These are phyloP conservation scores for Rallus crepitans DNA, from an alignment of 2,797 vertebrate species.

Conservation along the genomic window DNA sequence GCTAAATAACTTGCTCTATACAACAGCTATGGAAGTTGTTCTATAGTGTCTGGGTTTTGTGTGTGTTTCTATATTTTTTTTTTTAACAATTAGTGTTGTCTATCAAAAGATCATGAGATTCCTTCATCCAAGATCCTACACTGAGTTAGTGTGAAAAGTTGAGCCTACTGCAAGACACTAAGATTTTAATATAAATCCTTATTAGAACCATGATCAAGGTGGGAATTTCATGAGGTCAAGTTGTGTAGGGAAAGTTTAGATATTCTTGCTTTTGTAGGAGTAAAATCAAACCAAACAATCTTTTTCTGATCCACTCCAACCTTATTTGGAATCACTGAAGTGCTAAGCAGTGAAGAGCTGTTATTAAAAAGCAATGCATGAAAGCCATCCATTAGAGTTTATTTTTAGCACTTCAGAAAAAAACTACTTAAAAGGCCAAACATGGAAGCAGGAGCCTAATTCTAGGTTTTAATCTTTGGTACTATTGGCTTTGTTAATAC, in stretches of 20 bases:
- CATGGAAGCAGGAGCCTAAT: background rate
- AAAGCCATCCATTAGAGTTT: background rate
- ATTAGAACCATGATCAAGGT: background rate
- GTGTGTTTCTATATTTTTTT: background rate
- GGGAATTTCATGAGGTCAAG: background rate
- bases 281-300: background rate
- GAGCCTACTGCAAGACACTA: background rate
- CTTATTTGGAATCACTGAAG: background rate
- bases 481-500: background rate
- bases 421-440: background rate
- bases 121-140: background rate
- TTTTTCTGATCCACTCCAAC: background rate
- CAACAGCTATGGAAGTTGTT: background rate
- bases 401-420: slow-evolving; percentile 15
- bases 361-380: background rate
- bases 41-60: background rate
- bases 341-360: background rate
- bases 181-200: background rate
- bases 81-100: background rate
- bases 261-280: background rate
- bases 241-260: background rate
- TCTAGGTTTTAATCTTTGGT: background rate
- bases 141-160: background rate
- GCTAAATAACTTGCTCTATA: background rate
- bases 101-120: background rate